Conservation (phyloP, 2,888 invertebrate genomes). For the Drosophila setosimentum region DNA sequence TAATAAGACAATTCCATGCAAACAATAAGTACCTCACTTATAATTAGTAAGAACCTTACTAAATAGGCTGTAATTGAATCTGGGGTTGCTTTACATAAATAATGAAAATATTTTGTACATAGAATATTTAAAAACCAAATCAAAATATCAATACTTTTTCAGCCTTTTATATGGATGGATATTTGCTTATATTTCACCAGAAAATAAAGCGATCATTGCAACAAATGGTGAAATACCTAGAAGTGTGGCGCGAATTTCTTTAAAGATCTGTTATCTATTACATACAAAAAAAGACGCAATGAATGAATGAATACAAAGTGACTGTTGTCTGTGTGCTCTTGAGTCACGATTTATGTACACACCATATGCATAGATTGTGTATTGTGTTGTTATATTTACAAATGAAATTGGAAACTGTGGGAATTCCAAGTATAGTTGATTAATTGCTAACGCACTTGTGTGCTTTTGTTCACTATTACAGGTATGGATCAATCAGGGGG, state of each 20-base stretch:
- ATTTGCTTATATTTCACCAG: slow-evolving; percentile 2
- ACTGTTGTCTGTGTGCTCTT: background rate
- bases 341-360: slow-evolving; percentile 23
- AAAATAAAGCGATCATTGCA: slow-evolving; percentile 43
- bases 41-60: background rate
- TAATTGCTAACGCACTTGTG: slow-evolving; percentile 8
- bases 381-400: slow-evolving; percentile 1
- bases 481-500: slow-evolving; percentile 99
- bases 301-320: slow-evolving; percentile 39
- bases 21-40: too few species aligned
- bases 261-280: slow-evolving; percentile 69
- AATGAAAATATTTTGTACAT: background rate
- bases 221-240: slow-evolving; percentile 61
- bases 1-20: background rate
- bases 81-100: background rate
- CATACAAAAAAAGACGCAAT: slow-evolving; percentile 12
- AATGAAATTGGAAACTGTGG: slow-evolving; percentile 13
- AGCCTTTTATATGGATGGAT: background rate
- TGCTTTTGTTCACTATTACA: slow-evolving; percentile 73
- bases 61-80: background rate
- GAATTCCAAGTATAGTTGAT: slow-evolving; percentile 10
- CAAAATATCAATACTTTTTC: background rate
- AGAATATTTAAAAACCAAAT: background rate
- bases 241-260: slow-evolving; percentile 49
- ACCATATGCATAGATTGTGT: background rate